These are phyloP conservation scores for Butorides virescens DNA, from an alignment of 2,113 vertebrate species.

Conservation along the genomic window DNA sequence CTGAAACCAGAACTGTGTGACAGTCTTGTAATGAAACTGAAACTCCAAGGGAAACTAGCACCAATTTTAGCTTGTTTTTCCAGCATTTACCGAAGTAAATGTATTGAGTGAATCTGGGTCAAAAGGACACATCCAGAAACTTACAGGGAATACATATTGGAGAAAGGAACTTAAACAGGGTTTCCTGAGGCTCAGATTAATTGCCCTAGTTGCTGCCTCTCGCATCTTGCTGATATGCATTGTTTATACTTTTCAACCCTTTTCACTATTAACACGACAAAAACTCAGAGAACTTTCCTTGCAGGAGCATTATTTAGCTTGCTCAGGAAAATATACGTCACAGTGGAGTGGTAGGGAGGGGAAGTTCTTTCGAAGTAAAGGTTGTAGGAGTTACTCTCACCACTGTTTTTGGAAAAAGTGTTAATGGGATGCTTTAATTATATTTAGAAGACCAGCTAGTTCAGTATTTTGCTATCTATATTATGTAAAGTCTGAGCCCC, in stretches of 20 bases:
- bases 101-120: neutral
- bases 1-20: neutral
- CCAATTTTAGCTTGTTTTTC: neutral
- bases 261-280: neutral
- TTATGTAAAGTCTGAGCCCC: neutral
- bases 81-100: neutral
- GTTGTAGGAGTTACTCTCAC: neutral
- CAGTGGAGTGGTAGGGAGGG: neutral
- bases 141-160: neutral
- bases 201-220: neutral
- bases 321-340: neutral
- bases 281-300: neutral
- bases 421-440: neutral
- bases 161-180: neutral
- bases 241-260: neutral
- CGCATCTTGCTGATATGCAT: neutral
- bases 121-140: neutral
- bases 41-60: neutral
- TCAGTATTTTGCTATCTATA: neutral
- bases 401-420: neutral
- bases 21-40: neutral
- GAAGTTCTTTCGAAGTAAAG: neutral
- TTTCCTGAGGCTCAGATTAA: neutral
- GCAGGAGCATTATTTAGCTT: neutral
- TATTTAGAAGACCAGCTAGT: neutral